These are phyloP conservation scores for Vesta saturnalis DNA, from an alignment of 2,888 invertebrate species.

Conservation along the genomic window DNA sequence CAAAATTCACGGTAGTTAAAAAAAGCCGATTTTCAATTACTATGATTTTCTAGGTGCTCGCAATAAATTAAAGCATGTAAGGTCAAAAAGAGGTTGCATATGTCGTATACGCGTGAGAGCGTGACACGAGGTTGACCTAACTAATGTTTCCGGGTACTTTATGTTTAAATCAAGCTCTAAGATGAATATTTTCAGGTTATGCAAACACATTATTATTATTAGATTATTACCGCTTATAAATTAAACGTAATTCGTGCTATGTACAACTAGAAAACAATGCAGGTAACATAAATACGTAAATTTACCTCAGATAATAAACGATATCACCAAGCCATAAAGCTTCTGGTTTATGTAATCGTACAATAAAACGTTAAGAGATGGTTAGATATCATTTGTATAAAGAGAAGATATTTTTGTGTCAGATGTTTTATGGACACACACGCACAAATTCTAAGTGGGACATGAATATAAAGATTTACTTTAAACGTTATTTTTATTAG, in stretches of 20 bases:
- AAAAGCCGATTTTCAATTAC: slow-evolving; percentile 25
- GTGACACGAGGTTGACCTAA: slow-evolving; percentile 34
- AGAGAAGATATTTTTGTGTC: too few relatives aligned
- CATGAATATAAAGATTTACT: too few relatives aligned
- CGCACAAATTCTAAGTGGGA: too few relatives aligned
- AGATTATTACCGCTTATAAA: slow-evolving; percentile 29
- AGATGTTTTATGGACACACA: too few relatives aligned
- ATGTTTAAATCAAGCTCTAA: slow-evolving; percentile 35
- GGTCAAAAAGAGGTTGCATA: slow-evolving; percentile 35
- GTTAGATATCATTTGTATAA: too few relatives aligned
- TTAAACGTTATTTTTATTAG: too few relatives aligned
- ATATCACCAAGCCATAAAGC: background rate
- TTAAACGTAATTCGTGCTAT: slow-evolving; percentile 13
- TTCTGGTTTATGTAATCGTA: background rate
- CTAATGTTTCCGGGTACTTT: slow-evolving; percentile 37
- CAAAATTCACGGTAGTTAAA: too few relatives aligned
- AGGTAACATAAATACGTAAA: background rate
- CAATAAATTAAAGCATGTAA: slow-evolving; percentile 24
- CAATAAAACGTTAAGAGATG: too few relatives aligned
- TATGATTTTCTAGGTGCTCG: slow-evolving; percentile 17
- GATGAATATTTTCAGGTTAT: slow-evolving; percentile 30
- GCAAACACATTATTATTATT: slow-evolving; percentile 31
- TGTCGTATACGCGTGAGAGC: slow-evolving; percentile 41
- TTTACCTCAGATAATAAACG: background rate
- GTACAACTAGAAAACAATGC: slow-evolving; percentile 15